Evolutionary conservation across 2,888 invertebrate genomes (phyloP).

Genomic region (Hypena proboscidalis): DNA sequence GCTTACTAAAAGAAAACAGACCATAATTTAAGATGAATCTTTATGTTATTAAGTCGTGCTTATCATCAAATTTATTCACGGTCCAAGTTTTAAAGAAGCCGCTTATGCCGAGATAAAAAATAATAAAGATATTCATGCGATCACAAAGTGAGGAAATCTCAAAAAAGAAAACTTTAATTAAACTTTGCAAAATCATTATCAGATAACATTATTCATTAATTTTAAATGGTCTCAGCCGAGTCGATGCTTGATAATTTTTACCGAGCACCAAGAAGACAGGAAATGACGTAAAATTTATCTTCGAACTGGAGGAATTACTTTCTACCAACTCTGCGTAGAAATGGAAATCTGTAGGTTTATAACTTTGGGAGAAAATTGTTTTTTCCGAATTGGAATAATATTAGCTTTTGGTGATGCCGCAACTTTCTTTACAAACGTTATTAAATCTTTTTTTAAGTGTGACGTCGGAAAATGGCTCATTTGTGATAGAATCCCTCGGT

Average conservation of each 20-base stretch:
- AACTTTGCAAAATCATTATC: slow-evolving; percentile 81
- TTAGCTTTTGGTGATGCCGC: slow-evolving; percentile 67
- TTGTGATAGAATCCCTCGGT: slow-evolving; percentile 47
- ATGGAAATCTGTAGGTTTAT: slow-evolving; percentile 81
- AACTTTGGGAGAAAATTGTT: slow-evolving; percentile 77
- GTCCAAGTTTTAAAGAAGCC: slow-evolving; percentile 63
- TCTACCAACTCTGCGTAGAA: slow-evolving; percentile 74
- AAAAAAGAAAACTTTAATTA: slow-evolving; percentile 79
- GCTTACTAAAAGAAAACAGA: slow-evolving; percentile 27
- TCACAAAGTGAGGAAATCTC: slow-evolving; percentile 70
- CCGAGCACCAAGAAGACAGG: slow-evolving; percentile 72
- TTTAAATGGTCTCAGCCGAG: slow-evolving; percentile 77
- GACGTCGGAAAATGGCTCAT: slow-evolving; percentile 44
- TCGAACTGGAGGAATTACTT: slow-evolving; percentile 78
- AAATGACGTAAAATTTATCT: slow-evolving; percentile 83
- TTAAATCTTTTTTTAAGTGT: slow-evolving; percentile 56
- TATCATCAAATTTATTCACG: slow-evolving; percentile 62
- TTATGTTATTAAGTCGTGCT: slow-evolving; percentile 35
- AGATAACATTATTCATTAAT: slow-evolving; percentile 85
- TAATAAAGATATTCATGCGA: slow-evolving; percentile 76
- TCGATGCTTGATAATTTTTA: slow-evolving; percentile 81
- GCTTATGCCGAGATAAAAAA: slow-evolving; percentile 67
- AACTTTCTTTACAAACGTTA: slow-evolving; percentile 64
- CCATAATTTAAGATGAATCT: slow-evolving; percentile 34
- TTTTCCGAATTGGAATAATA: slow-evolving; percentile 73